Conservation (phyloP, 2,888 invertebrate genomes). For the Mimachlamys varia region DNA sequence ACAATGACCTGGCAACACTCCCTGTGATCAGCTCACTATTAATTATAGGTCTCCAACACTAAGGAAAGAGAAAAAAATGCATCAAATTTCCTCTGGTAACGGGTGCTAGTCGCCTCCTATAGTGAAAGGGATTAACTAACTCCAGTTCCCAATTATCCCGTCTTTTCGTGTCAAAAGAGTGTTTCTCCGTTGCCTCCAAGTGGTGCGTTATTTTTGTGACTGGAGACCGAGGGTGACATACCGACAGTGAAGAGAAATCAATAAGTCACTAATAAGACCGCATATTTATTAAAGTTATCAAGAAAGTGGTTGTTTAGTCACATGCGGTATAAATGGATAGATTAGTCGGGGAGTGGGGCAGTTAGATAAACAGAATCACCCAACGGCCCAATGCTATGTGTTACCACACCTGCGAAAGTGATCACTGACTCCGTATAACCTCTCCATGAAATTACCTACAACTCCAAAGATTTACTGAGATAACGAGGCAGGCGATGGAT, state of each 20-base stretch:
- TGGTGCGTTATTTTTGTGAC: conserved; percentile 36
- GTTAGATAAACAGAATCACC: conserved; percentile 16
- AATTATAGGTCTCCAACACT: neutral
- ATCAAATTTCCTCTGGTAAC: conserved; percentile 36
- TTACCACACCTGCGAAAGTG: conserved; percentile 28
- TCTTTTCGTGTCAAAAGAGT: conserved; percentile 36
- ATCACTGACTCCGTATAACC: neutral
- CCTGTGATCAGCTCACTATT: neutral
- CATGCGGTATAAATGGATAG: conserved; percentile 17
- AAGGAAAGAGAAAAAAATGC: conserved; percentile 23
- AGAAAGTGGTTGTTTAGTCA: conserved; percentile 29
- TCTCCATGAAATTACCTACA: conserved; percentile 19
- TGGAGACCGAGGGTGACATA: conserved; percentile 15
- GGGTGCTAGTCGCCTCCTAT: conserved; percentile 36
- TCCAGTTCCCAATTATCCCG: conserved; percentile 18
- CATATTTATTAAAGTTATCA: conserved; percentile 36
- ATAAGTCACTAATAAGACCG: conserved; percentile 33
- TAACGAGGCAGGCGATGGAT: conserved; percentile 4
- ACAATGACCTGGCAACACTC: conserved; percentile 13
- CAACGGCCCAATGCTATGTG: neutral
- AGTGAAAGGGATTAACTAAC: conserved; percentile 34
- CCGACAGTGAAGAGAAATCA: conserved; percentile 25
- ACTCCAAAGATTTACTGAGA: conserved; percentile 9
- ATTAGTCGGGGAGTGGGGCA: neutral
- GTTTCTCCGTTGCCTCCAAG: conserved; percentile 18